A percentile compares a stretch with the other conserved stretches of the same genome.
These are phyloP conservation scores for Actinernus sp. DNA, from an alignment of 92 coral and sea anemone species.

Conservation along the genomic window DNA sequence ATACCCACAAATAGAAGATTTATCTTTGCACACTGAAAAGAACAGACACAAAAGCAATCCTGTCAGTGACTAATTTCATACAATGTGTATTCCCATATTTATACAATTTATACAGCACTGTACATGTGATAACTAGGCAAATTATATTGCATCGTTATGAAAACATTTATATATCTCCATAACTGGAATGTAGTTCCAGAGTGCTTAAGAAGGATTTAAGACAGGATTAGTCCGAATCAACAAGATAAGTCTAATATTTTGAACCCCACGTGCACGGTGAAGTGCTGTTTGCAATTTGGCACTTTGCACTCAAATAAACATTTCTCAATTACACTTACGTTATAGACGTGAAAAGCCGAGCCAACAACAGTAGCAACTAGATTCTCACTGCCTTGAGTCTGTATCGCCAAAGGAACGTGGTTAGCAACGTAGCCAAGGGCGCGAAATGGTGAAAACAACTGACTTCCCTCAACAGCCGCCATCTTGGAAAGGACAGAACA, in stretches of 20 bases:
- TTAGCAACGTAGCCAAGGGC: constrained; percentile 92
- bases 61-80: too few relatives aligned
- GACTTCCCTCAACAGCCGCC: constrained; percentile 89
- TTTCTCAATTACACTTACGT: constrained; percentile 61
- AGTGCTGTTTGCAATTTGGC: too few relatives aligned
- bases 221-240: too few relatives aligned
- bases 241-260: too few relatives aligned
- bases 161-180: too few relatives aligned
- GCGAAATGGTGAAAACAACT: constrained; percentile 93
- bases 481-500: constrained; percentile 58
- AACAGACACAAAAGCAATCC: too few relatives aligned
- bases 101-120: too few relatives aligned
- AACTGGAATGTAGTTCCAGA: too few relatives aligned
- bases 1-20: constrained; percentile 96
- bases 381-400: constrained; percentile 85
- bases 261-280: neutral
- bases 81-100: too few relatives aligned
- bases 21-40: constrained; percentile 87
- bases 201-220: too few relatives aligned
- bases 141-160: too few relatives aligned
- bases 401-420: constrained; percentile 90
- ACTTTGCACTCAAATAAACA: neutral
- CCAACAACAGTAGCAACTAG: constrained; percentile 93
- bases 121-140: too few relatives aligned
- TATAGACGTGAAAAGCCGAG: constrained; percentile 91